A percentile compares a stretch with the other conserved stretches of the same genome.
Evolutionary conservation across 2,113 vertebrate species (phyloP).

Genomic region (Dolichallabes microphthalmus): DNA sequence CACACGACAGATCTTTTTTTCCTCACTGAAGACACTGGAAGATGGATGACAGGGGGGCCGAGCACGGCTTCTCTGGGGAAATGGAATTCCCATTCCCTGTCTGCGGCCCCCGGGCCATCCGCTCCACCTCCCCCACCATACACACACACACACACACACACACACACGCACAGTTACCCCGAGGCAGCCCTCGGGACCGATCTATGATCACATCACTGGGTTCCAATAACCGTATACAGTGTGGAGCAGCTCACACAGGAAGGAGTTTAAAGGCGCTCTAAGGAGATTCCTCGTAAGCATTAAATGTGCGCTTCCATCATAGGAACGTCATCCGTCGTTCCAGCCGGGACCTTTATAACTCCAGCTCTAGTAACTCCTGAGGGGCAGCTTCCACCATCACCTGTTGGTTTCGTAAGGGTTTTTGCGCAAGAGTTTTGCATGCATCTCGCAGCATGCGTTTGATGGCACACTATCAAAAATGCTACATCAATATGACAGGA

Average conservation of each 20-base stretch:
- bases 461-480: background rate
- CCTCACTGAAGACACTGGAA: constrained; percentile 62
- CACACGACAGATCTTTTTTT: constrained; percentile 39
- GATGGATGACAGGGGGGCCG: constrained; percentile 74
- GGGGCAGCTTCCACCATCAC: background rate
- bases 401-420: background rate
- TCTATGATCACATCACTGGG: constrained; percentile 21
- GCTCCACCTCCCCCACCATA: background rate
- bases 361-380: too few relatives aligned
- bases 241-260: constrained; percentile 8
- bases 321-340: background rate
- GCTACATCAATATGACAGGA: background rate
- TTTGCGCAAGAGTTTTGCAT: background rate
- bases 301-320: background rate
- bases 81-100: constrained; percentile 77
- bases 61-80: constrained; percentile 72
- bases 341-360: background rate
- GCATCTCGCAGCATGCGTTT: background rate
- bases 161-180: background rate
- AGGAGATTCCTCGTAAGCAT: background rate
- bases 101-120: constrained; percentile 67
- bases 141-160: constrained; percentile 3
- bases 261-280: background rate
- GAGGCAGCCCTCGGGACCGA: constrained; percentile 13
- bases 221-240: constrained; percentile 18